A percentile compares a stretch with the other conserved stretches of the same genome.
These are phyloP conservation scores for Agriopis aurantiaria DNA, from an alignment of 2,888 invertebrate species.

Conservation along the genomic window DNA sequence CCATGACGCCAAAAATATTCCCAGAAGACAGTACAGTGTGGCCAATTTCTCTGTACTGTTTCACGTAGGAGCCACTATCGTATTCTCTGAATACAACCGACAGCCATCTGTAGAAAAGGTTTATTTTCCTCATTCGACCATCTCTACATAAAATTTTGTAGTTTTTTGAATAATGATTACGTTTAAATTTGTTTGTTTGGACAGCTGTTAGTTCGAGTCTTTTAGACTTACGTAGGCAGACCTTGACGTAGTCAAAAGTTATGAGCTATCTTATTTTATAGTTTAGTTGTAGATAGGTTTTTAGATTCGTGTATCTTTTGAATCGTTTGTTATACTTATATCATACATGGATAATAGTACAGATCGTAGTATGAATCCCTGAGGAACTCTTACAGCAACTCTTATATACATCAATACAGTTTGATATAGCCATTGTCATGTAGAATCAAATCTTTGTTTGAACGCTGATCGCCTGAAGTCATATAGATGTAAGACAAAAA, in stretches of 20 bases:
- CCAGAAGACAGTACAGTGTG: not conserved
- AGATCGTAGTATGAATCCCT: too few relatives aligned
- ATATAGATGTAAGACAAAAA: too few relatives aligned
- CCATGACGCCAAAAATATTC: not conserved
- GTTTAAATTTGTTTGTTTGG: slow-evolving; percentile 5
- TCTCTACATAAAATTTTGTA: not conserved
- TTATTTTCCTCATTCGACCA: not conserved
- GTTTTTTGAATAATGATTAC: not conserved
- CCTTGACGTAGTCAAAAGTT: slow-evolving; percentile 5
- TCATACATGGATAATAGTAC: too few relatives aligned
- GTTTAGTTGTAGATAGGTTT: not conserved
- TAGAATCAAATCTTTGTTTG: too few relatives aligned
- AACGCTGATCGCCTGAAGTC: too few relatives aligned
- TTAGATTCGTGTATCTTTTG: not conserved
- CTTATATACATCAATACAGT: too few relatives aligned
- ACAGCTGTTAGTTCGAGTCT: not conserved
- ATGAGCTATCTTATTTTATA: not conserved
- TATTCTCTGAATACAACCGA: too few relatives aligned
- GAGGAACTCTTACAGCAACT: too few relatives aligned
- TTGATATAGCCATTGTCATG: too few relatives aligned
- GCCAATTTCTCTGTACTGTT: too few relatives aligned
- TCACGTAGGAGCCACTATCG: not conserved
- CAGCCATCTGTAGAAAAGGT: too few relatives aligned
- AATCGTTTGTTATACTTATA: not conserved
- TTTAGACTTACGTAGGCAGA: not conserved